A percentile compares a stretch with the other conserved stretches of the same genome.
Conservation (phyloP, 2,888 invertebrate genomes). For the Sesia apiformis region DNA sequence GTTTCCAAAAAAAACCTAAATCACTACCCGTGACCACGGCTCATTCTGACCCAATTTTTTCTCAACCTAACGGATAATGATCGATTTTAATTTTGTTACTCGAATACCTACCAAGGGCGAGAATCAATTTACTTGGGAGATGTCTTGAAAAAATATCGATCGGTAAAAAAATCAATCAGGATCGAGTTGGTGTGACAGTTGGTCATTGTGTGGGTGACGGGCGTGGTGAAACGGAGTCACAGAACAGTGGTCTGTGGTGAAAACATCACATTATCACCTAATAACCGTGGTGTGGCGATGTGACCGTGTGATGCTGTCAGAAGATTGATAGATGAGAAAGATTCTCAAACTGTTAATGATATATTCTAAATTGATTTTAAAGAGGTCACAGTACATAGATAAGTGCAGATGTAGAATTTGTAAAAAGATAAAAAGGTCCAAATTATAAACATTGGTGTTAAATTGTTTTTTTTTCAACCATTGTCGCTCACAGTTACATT, state of each 20-base stretch:
- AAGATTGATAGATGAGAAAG: conserved; percentile 26
- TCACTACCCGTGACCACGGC: conserved; percentile 13
- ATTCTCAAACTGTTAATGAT: conserved; percentile 25
- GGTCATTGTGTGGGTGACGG: conserved; percentile 50
- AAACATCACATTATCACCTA: conserved; percentile 49
- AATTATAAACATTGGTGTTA: no score
- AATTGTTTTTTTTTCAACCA: no score
- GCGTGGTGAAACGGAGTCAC: conserved; percentile 52
- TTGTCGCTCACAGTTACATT: no score
- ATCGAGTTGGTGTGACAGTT: conserved; percentile 56
- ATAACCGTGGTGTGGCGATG: conserved; percentile 31
- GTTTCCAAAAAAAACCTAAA: conserved; percentile 1
- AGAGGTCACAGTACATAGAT: not conserved
- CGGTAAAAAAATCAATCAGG: conserved; percentile 68
- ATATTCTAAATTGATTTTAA: not conserved
- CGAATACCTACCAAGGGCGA: conserved; percentile 31
- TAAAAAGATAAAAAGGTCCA: no score
- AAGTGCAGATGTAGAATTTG: not conserved
- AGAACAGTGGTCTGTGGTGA: conserved; percentile 55
- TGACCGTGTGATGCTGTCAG: conserved; percentile 23
- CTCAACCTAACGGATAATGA: conserved; percentile 19
- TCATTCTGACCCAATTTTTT: conserved; percentile 23
- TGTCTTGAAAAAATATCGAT: conserved; percentile 34
- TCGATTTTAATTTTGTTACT: conserved; percentile 34
- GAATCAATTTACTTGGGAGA: conserved; percentile 43